Conservation (phyloP, 2,888 invertebrate genomes). For the Melinaea marsaeus region DNA sequence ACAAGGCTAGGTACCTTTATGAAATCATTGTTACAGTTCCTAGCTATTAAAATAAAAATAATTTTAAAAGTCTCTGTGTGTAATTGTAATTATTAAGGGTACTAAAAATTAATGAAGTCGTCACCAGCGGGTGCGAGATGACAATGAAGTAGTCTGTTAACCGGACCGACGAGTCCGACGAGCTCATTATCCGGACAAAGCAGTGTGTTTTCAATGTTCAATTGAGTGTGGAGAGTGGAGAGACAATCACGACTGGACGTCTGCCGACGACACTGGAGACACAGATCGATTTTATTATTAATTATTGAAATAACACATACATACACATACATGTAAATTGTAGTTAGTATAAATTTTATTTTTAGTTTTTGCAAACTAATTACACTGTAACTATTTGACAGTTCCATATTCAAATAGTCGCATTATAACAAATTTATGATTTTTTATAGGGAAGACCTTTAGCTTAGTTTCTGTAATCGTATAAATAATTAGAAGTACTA, state of each 20-base stretch:
- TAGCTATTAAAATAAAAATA: too few species aligned
- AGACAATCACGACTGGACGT: conserved; percentile 66
- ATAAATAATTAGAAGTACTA: too few species aligned
- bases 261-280: conserved; percentile 66
- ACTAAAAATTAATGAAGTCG: not conserved
- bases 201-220: conserved; percentile 68
- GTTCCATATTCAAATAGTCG: too few species aligned
- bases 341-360: too few species aligned
- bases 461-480: not conserved
- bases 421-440: too few species aligned
- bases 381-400: too few species aligned
- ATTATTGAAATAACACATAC: conserved; percentile 57
- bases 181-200: conserved; percentile 65
- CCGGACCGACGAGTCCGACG: conserved; percentile 31
- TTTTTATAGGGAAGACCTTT: too few species aligned
- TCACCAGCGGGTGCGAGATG: conserved; percentile 25
- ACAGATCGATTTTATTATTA: conserved; percentile 58
- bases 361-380: too few species aligned
- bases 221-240: conserved; percentile 51
- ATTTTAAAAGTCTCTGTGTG: conserved; percentile 12
- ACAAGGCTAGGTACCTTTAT: too few species aligned
- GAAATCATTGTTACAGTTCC: too few species aligned
- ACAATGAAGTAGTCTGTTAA: conserved; percentile 34
- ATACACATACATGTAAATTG: conserved; percentile 14
- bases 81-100: not conserved